phyloP scores from a whole-genome alignment of 2,113 vertebrate species.

The Hemichromis elongatus region DNA sequence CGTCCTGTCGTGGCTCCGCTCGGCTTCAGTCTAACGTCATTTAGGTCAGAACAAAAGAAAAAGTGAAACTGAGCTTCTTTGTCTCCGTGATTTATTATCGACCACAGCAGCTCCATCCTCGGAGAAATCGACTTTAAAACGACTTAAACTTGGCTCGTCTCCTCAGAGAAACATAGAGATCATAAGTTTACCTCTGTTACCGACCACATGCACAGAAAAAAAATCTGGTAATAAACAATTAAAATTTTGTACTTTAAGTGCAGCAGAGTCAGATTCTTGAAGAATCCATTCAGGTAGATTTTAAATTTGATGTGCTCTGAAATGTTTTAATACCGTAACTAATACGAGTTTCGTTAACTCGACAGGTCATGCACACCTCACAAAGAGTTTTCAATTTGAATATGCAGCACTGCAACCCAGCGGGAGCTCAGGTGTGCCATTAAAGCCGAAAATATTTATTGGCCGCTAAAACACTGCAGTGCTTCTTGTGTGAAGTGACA shows the following conservation, averaged over 20 bases:
- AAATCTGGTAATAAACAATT: not conserved
- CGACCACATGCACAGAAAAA: not conserved
- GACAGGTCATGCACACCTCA: not conserved
- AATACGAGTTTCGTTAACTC: not conserved
- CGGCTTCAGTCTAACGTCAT: not conserved
- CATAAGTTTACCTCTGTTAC: not conserved
- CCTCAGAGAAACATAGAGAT: not conserved
- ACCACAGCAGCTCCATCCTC: not conserved
- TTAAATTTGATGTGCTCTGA: not conserved
- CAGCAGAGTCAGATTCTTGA: not conserved
- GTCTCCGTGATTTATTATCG: not conserved
- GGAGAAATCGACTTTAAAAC: not conserved
- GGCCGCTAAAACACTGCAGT: not conserved
- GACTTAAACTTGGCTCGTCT: not conserved
- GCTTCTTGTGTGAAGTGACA: not conserved
- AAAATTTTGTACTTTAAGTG: not conserved
- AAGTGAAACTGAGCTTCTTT: not conserved
- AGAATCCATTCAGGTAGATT: not conserved
- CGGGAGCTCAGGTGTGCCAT: not conserved
- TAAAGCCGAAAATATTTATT: not conserved
- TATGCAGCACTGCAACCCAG: not conserved
- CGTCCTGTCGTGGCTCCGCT: not conserved
- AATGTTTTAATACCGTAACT: not conserved
- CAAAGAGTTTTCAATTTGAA: not conserved
- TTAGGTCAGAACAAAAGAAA: not conserved